phyloP scores from a whole-genome alignment of 2,113 vertebrate species.

The Oxygymnocypris stewartii region DNA sequence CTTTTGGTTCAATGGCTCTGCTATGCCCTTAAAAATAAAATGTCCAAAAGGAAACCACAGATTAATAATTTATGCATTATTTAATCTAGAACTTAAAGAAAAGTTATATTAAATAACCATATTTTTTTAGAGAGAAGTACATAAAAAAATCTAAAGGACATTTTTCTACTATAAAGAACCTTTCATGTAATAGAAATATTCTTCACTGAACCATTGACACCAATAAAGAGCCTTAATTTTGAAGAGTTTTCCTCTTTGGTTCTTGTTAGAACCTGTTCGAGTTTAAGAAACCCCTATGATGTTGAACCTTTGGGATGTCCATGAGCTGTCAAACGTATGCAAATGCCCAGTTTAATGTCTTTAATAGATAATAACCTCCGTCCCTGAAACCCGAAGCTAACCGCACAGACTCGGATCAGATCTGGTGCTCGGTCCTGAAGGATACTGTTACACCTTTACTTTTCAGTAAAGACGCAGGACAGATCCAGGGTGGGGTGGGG shows the following conservation, averaged over 20 bases:
- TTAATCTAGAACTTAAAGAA: no score
- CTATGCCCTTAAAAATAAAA: background rate
- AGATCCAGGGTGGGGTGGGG: background rate
- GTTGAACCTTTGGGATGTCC: background rate
- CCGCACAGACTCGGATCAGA: background rate
- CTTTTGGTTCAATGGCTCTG: background rate
- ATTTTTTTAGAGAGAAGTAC: no score
- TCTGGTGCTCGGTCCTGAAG: background rate
- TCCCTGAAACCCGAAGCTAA: slow-evolving; percentile 15
- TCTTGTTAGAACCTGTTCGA: background rate
- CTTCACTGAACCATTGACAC: background rate
- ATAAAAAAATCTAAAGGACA: background rate
- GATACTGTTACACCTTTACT: slow-evolving; percentile 45
- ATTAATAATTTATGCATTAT: no score
- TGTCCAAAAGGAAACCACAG: background rate
- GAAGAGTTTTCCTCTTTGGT: background rate
- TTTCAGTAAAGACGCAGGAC: slow-evolving; percentile 18
- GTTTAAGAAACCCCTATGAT: background rate
- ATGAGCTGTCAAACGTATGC: background rate
- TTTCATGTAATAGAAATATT: background rate
- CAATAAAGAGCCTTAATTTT: background rate
- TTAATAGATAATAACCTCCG: slow-evolving; percentile 29
- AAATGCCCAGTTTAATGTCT: slow-evolving; percentile 1
- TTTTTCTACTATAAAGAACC: background rate
- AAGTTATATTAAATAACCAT: no score